Conservation (phyloP, 2,113 vertebrate genomes). For the Suricata suricatta region DNA sequence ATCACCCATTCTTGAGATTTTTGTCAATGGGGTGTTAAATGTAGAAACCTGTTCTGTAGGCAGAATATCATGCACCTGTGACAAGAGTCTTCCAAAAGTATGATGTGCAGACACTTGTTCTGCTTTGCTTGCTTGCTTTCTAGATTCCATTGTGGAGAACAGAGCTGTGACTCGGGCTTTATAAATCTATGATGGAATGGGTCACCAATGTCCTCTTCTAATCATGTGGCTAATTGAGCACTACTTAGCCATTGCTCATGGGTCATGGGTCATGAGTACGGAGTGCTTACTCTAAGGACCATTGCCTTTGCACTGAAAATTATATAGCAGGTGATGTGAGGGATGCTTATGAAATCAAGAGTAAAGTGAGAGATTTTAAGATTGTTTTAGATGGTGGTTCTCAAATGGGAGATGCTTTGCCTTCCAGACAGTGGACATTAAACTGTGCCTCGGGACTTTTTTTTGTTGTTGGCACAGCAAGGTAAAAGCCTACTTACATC, state of each 20-base stretch:
- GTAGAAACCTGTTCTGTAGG: neutral
- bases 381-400: neutral
- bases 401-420: neutral
- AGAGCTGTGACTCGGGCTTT: neutral
- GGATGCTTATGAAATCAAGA: neutral
- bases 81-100: neutral
- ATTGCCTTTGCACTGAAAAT: neutral
- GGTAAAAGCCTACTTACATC: neutral
- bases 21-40: neutral
- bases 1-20: neutral
- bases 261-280: too few relatives aligned
- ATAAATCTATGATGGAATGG: neutral
- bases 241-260: neutral
- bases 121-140: neutral
- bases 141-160: neutral
- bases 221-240: neutral
- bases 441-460: neutral
- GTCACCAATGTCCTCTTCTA: neutral
- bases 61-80: neutral
- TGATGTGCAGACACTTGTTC: neutral
- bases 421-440: neutral
- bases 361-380: neutral
- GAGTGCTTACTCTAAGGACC: neutral
- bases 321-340: neutral
- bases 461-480: neutral